Base-by-base conservation (phyloP, 2,797 vertebrate genomes). In the Esox lucius region DNA sequence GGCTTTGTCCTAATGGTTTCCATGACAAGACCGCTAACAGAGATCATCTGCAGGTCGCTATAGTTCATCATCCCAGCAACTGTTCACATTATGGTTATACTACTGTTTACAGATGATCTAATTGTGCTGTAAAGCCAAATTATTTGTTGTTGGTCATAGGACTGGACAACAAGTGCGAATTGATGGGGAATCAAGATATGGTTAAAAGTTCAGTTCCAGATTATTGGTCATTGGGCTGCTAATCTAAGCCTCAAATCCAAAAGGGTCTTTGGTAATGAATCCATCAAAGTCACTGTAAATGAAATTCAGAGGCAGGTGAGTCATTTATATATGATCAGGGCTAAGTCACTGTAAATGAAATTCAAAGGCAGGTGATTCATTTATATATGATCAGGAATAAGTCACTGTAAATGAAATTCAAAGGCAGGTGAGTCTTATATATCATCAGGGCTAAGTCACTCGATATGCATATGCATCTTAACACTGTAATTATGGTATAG, bases 11-110 rank as follows among this genome's bases (percentile, higher is more conserved):
- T 12, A 26, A 22, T 56, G 53, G n/a, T 15, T 49, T 66, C 11
- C 42, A 13, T 53, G 46, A 48, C 15, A 7, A 17, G 72, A 53
- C 69, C 28, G 16, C 12, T 31, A 7, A 8, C 35, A 67, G 67
- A 62, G 70, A 67, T 82, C 51, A 73, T 53, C 81, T 56, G 61
- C 42, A 5, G 5, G 73, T 39, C 66, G 72, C 76, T 74, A 78
- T n/a, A 49, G 64, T 78, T 81, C 19, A 83, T 70, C 67, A 70
- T n/a, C 7, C 24, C 62, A 5, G 72, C 19, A 12, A 74, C 83
- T 76, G 76, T 68, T 84, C 69, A 56, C 59, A 74, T 59, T 42
- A 17, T 62, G 71, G 80, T 76, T 77, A 46, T 74, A 53, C 74
- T 79, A 68, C 35, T 66, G 64, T 17, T 33, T 6, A 79, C 81